Evolutionary conservation across 1,140 invertebrate species (phyloP), one percentile per base, ranked within the genome.

Genomic region (Thaumatotibia leucotreta): DNA sequence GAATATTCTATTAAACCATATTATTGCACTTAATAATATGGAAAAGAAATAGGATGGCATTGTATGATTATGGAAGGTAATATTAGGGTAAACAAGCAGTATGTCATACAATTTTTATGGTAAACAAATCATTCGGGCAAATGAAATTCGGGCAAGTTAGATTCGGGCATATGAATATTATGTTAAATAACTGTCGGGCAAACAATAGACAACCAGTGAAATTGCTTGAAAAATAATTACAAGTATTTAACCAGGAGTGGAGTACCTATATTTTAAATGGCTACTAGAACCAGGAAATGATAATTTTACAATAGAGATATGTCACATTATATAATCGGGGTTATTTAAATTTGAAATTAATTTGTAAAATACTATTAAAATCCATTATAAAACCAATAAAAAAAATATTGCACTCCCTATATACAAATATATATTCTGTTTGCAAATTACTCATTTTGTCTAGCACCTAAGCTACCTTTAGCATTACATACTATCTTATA

Each of bases 371-470:
- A n/a, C 39, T 45, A 45, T 45, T 45, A 45, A 45, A 45, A 45
- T 45, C 17, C 39, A 45, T 45, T 45, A 45, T 45, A 20, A 45
- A 45, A 45, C 14, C 14, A 17, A 45, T 20, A 20, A 39, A 45
- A 45, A 45, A 45, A 20, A 45, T 45, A 45, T 45, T 45, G 39
- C 39, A 45, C 17, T 45, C 39, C 39, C 39, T 45, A 45, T 45
- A 45, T 45, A 58, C 52, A 58, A 58, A 58, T 31, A 58, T 58
- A 58, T 58, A 58, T 58, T 58, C 5, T 58, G 52, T 27, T 27
- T 58, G 52, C 52, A 58, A 54, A 58, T 58, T 29, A 58, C 52
- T 29, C 27, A 58, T 58, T 58, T 58, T 45, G 39, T 45, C 39
- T 45, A 45, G 39, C 17, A 45, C 39, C 52, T 58, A 58, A 58